Evolutionary conservation across 2,888 invertebrate species (phyloP).

Genomic region (Neuroscelio doddi): DNA sequence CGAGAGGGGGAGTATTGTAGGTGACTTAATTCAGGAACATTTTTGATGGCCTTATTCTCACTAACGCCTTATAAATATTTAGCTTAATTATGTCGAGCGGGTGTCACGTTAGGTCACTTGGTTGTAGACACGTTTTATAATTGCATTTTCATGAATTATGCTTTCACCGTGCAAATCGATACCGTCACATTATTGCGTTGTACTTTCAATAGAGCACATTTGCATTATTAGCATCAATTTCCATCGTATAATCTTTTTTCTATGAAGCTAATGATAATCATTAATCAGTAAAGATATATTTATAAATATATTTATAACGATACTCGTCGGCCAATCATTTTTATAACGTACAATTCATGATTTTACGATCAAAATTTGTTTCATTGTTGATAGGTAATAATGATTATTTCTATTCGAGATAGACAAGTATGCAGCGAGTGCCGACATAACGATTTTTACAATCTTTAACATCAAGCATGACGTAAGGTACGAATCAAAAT

Average conservation of each 20-base stretch:
- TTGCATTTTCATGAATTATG: slow-evolving; percentile 29
- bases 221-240: slow-evolving; percentile 17
- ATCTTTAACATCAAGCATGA: slow-evolving; percentile 39
- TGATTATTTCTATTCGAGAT: too few species aligned
- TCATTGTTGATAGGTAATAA: too few species aligned
- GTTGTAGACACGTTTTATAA: slow-evolving; percentile 27
- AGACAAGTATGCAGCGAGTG: too few species aligned
- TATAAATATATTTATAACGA: too few species aligned
- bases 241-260: slow-evolving; percentile 20
- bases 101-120: slow-evolving; percentile 36
- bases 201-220: slow-evolving; percentile 21
- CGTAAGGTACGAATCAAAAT: slow-evolving; percentile 49
- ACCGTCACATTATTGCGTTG: slow-evolving; percentile 26
- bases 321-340: too few species aligned
- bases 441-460: slow-evolving; percentile 6
- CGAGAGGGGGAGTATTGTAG: slow-evolving; percentile 1
- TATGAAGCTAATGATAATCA: not conserved
- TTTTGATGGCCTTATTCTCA: slow-evolving; percentile 1
- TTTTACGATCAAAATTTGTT: too few species aligned
- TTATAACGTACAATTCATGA: too few species aligned
- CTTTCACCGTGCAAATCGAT: slow-evolving; percentile 22
- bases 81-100: slow-evolving; percentile 22
- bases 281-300: too few species aligned
- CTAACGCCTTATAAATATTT: slow-evolving; percentile 23
- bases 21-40: slow-evolving; percentile 8